Evolutionary conservation across 92 coral and sea anemone species (phyloP), one percentile per base, ranked within the genome.

Genomic region (Palythoa caribaeorum): DNA sequence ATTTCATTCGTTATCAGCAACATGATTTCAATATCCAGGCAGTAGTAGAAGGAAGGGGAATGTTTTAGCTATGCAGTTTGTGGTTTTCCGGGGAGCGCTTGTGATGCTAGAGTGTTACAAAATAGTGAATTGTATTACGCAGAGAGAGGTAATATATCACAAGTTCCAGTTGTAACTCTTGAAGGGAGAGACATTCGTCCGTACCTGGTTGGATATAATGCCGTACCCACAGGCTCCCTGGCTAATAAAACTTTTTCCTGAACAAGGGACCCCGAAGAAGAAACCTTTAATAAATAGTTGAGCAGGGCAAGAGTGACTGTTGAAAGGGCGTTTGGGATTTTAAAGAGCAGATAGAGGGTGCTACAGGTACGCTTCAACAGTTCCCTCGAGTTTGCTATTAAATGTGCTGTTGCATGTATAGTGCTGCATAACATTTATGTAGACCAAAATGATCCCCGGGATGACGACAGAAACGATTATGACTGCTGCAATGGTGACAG

Each of bases 141-240:
- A 83, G 92, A 88, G 77, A 28, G 28, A 28, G 0, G 28, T 28
- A 28, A 0, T 28, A 28, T 28, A 28, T 28, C 0, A 65, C 87
- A 80, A 80, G 91, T 66, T 73, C 88, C 91, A 60, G 77, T 75
- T 73, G 88, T 89, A 83, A 76, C 88, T 47, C 57, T 89, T 89
- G 91, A 83, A 73, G 91, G 91, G 83, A 59, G 84, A 73, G 83
- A 89, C 70, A 89, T 89, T 83, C 85, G 80, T 39, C 92, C 86
- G 69, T 90, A 87, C 76, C 90, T 90, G 78, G 90, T 87, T 80
- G 90, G 88, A 66, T 89, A 91, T 81, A 87, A 85, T 88, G 88
- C 80, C 28, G 69, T 86, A 87, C 79, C 90, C 93, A 39, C 86
- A 28, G 69, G 84, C 78, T 73, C 86, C 84, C 70, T 90, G 93